Conservation (phyloP, 1,140 invertebrate species). For the Formica exsecta region DNA sequence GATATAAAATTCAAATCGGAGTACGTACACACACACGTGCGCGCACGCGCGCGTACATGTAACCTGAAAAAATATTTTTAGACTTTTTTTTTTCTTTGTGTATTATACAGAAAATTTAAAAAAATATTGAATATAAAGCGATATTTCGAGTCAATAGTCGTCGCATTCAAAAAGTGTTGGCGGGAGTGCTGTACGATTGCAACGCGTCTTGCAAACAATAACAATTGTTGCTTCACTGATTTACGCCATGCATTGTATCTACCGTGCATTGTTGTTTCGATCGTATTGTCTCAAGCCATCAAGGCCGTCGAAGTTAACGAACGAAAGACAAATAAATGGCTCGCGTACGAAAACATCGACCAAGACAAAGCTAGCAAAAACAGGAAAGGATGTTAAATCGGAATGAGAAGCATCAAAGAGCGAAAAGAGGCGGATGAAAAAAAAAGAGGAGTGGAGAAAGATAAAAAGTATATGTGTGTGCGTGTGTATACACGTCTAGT, state of each 20-base stretch:
- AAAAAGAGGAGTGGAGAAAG: not conserved
- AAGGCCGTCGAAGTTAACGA: constrained; percentile 49
- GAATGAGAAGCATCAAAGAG: constrained; percentile 4
- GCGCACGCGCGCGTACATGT: no score
- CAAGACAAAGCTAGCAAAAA: constrained; percentile 28
- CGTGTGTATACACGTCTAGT: not conserved
- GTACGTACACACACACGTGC: no score
- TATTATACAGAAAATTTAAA: not conserved
- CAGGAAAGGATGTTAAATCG: constrained; percentile 1
- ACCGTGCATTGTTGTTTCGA: not conserved
- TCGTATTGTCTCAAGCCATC: constrained; percentile 21
- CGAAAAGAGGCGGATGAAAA: not conserved
- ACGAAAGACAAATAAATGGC: constrained; percentile 64
- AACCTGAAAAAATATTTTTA: not conserved
- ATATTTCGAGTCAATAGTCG: not conserved
- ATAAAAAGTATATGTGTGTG: not conserved
- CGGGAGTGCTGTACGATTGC: not conserved
- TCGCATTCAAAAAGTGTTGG: not conserved
- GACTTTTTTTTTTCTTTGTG: not conserved
- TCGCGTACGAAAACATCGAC: constrained; percentile 43
- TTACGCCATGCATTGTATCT: not conserved
- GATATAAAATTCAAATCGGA: no score
- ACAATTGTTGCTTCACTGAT: constrained; percentile 22
- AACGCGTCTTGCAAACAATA: constrained; percentile 6
- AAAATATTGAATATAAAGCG: not conserved